Conservation (phyloP, 2,888 invertebrate genomes). For the Aphelenchoides bicaudatus region DNA sequence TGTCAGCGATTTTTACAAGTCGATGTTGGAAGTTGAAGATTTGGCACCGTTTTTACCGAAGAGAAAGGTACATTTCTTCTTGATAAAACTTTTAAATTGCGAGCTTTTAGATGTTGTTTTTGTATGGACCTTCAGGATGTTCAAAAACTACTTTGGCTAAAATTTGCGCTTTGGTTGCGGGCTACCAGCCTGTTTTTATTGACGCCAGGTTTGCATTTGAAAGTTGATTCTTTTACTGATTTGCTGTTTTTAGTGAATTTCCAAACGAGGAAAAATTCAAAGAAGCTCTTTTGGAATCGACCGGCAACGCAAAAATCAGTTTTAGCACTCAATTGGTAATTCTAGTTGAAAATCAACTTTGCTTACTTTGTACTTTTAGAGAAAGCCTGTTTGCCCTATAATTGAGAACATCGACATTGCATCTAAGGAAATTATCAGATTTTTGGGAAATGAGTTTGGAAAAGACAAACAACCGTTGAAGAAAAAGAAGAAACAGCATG, state of each 20-base stretch:
- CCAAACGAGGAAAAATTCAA: not conserved
- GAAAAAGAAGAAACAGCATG: slow-evolving; percentile 24
- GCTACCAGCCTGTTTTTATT: slow-evolving; percentile 23
- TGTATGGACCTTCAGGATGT: slow-evolving; percentile 24
- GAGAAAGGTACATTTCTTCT: slow-evolving; percentile 16
- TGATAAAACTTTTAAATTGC: slow-evolving; percentile 2
- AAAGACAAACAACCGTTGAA: no score
- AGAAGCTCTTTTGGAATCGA: not conserved
- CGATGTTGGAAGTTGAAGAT: slow-evolving; percentile 24
- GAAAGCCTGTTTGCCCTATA: slow-evolving; percentile 22
- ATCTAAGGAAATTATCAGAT: slow-evolving; percentile 18
- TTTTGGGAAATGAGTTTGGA: slow-evolving; percentile 16
- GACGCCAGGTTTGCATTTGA: slow-evolving; percentile 12
- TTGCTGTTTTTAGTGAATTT: slow-evolving; percentile 3
- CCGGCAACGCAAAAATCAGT: slow-evolving; percentile 7
- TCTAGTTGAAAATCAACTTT: not conserved
- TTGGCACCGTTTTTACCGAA: slow-evolving; percentile 21
- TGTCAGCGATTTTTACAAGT: slow-evolving; percentile 13
- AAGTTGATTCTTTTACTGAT: not conserved
- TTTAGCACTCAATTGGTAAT: slow-evolving; percentile 15
- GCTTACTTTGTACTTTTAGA: not conserved
- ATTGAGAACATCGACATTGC: slow-evolving; percentile 23
- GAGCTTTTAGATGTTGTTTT: slow-evolving; percentile 20
- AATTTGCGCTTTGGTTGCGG: slow-evolving; percentile 17
- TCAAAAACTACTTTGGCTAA: slow-evolving; percentile 23